Percentiles rank a stretch among this genome's conserved stretches.
Evolutionary conservation across 2,888 invertebrate species (phyloP).

Genomic region (Mantis religiosa): DNA sequence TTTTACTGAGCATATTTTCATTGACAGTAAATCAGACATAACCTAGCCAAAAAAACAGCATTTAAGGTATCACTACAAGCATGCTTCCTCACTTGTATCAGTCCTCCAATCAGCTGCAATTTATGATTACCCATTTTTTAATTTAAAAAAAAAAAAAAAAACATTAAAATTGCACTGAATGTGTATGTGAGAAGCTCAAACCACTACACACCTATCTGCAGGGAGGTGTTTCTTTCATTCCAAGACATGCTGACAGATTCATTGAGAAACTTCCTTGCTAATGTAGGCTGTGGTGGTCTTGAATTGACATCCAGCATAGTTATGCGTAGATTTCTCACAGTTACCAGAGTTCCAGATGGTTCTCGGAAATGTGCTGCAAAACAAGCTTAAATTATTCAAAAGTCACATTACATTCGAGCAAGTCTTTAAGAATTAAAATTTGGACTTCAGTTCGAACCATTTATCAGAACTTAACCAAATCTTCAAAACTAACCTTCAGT

Average conservation of each 20-base stretch:
- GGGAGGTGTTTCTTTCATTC: slow-evolving; percentile 52
- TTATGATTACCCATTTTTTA: no score
- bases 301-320: slow-evolving; percentile 77
- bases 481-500: slow-evolving; percentile 59
- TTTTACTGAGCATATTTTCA: no score
- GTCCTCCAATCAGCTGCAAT: no score
- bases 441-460: slow-evolving; percentile 21
- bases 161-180: no score
- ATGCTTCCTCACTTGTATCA: no score
- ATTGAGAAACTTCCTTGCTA: slow-evolving; percentile 80
- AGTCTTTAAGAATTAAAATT: slow-evolving; percentile 3
- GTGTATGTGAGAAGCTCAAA: slow-evolving; percentile 4
- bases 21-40: no score
- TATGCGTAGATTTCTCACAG: slow-evolving; percentile 71
- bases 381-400: neutral
- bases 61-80: no score
- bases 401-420: no score
- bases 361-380: slow-evolving; percentile 76
- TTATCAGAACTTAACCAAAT: neutral
- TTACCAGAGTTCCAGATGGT: slow-evolving; percentile 68
- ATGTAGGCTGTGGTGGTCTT: slow-evolving; percentile 73
- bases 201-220: slow-evolving; percentile 51
- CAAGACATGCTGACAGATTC: slow-evolving; percentile 67
- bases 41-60: no score
- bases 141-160: no score